Base-by-base conservation (phyloP, 1,140 invertebrate species). In the Hydropsyche tenuis region DNA sequence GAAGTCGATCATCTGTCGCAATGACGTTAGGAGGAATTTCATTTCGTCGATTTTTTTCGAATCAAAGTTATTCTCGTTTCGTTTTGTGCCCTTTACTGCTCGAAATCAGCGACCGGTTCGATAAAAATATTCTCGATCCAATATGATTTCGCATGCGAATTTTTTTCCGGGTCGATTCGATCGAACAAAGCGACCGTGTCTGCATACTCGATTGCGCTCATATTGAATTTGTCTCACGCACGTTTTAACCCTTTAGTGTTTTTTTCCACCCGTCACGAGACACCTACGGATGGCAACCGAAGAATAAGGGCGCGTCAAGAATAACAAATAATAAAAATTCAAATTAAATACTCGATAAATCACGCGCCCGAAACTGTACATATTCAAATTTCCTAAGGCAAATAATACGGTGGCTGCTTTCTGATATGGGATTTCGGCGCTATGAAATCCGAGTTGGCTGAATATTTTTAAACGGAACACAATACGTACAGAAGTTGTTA, bases 271-370 rank as follows among this genome's bases (percentile, higher is more conserved):
- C 30, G 23, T 71, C 48, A 43, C 30, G 20, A 64, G 66, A 20
- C 43, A n/a, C 43, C 27, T 56, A 37, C 16, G 46, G 22, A 37
- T 20, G 48, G 23, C 18, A 56, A 18, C 82, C 79, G 81, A 78
- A 79, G 78, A 84, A 83, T 84, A 37, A 81, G 83, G 83, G 84
- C 84, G 68, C 73, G 84, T 70, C 48, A 56, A 85, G 82, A 86
- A 86, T 86, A 86, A 86, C 85, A 85, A 85, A 86, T 86, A 86
- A 85, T 86, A 86, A 86, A 86, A 85, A 86, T 86, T 84, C 81
- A 82, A 86, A 86, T 86, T 83, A 85, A 85, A 84, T 84, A 85
- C 85, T 86, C 84, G 84, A 86, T 86, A 86, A 86, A 86, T 86
- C 85, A 86, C 84, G 82, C 80, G 80, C 75, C 79, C 83, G 85